These are phyloP conservation scores for Fistularia commersonii DNA, from an alignment of 2,797 vertebrate genomes.

Conservation along the genomic window DNA sequence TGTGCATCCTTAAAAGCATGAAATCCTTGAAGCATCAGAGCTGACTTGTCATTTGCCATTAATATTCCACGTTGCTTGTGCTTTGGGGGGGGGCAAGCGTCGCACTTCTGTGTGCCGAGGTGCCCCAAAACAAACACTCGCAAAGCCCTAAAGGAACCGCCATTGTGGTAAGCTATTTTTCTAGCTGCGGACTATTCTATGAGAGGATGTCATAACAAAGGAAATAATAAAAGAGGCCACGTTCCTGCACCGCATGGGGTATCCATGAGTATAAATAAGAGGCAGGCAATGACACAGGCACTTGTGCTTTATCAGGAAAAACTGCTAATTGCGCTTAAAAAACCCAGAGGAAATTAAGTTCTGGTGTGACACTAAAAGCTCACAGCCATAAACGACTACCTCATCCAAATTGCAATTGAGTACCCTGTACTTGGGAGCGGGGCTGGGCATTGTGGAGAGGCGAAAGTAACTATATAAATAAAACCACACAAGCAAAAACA, in stretches of 20 bases:
- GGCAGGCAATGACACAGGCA: constrained; percentile 38
- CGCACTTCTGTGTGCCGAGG: constrained; percentile 60
- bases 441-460: too few species aligned
- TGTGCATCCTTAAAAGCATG: constrained; percentile 77
- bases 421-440: too few species aligned
- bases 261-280: constrained; percentile 61
- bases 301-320: constrained; percentile 31
- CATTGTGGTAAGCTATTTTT: constrained; percentile 60
- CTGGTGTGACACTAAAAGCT: too few species aligned
- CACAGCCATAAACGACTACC: constrained; percentile 1
- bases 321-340: too few species aligned
- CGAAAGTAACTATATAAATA: too few species aligned
- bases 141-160: constrained; percentile 66
- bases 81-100: constrained; percentile 53
- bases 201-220: constrained; percentile 72
- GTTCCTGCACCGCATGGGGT: constrained; percentile 65
- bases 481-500: too few species aligned
- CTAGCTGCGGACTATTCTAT: constrained; percentile 65
- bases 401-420: neutral
- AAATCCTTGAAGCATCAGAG: constrained; percentile 76
- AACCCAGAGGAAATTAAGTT: too few species aligned
- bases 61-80: constrained; percentile 72
- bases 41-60: constrained; percentile 76
- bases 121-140: constrained; percentile 69
- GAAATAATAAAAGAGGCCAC: constrained; percentile 72